These are phyloP conservation scores for Colaptes auratus DNA, from an alignment of 2,113 vertebrate genomes.

Conservation along the genomic window DNA sequence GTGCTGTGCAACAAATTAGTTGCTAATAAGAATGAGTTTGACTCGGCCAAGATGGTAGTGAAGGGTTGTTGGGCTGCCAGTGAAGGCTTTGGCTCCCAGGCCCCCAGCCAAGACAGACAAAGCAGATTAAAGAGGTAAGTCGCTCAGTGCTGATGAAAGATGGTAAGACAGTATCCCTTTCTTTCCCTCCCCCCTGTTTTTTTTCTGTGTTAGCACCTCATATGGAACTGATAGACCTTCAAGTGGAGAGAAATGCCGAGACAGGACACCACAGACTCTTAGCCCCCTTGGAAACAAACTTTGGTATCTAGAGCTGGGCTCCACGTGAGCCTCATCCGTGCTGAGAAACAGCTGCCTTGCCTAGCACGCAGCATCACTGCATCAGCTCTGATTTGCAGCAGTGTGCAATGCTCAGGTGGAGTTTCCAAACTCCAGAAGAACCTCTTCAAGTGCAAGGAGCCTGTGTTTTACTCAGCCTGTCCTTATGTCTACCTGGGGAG, in stretches of 20 bases:
- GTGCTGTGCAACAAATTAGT: background rate
- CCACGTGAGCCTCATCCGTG: background rate
- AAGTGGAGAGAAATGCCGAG: background rate
- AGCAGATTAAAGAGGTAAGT: background rate
- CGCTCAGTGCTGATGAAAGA: background rate
- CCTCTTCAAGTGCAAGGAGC: background rate
- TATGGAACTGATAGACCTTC: background rate
- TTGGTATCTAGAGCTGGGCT: background rate
- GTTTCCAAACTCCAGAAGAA: background rate
- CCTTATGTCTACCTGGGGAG: background rate
- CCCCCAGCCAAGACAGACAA: background rate
- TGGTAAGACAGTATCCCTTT: background rate
- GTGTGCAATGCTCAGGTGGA: background rate
- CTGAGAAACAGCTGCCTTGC: background rate
- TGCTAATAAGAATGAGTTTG: slow-evolving; percentile 19
- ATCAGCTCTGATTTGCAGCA: background rate
- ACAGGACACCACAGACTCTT: background rate
- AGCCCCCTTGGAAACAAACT: background rate
- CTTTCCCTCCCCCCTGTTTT: background rate
- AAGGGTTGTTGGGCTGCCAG: background rate
- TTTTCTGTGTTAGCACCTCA: background rate
- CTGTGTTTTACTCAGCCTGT: background rate
- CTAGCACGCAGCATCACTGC: background rate
- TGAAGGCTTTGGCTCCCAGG: background rate
- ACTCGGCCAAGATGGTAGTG: background rate